phyloP scores from a whole-genome alignment of 2,888 invertebrate species.

The Eristalis arbustorum region DNA sequence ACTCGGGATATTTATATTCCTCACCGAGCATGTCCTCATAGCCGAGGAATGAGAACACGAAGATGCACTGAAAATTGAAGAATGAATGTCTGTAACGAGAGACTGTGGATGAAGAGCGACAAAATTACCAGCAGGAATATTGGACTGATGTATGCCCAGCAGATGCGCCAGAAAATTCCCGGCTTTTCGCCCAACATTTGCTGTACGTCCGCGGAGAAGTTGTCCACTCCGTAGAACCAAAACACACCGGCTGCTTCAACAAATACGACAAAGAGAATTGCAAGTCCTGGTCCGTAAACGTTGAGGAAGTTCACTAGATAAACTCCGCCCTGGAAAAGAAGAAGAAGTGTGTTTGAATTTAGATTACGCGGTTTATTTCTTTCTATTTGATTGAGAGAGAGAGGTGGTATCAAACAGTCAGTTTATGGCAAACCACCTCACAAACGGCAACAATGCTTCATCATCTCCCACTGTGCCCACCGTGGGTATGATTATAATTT shows the following conservation, averaged over 20 bases:
- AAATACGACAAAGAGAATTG: slow-evolving; percentile 94
- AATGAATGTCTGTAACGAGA: background rate
- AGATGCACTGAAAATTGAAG: slow-evolving; percentile 83
- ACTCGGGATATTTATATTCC: slow-evolving; percentile 88
- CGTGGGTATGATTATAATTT: slow-evolving; percentile 78
- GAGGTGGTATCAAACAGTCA: too few relatives aligned
- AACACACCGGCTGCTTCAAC: slow-evolving; percentile 94
- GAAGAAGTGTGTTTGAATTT: background rate
- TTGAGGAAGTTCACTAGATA: slow-evolving; percentile 93
- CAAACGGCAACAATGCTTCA: background rate
- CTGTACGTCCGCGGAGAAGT: slow-evolving; percentile 89
- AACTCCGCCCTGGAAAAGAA: slow-evolving; percentile 88
- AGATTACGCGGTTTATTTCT: too few relatives aligned
- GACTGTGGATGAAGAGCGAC: too few relatives aligned
- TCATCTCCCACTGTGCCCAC: slow-evolving; percentile 7
- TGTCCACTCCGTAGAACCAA: slow-evolving; percentile 93
- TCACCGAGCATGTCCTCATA: slow-evolving; percentile 90
- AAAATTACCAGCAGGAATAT: slow-evolving; percentile 87
- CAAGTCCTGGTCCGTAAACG: slow-evolving; percentile 92
- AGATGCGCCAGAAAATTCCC: slow-evolving; percentile 89
- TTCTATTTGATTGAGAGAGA: too few relatives aligned
- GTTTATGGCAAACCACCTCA: background rate
- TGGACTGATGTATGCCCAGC: slow-evolving; percentile 94
- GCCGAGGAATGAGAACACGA: slow-evolving; percentile 90
- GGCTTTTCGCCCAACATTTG: slow-evolving; percentile 91